Base-by-base conservation (phyloP, 2,113 vertebrate species). In the Zootoca vivipara region DNA sequence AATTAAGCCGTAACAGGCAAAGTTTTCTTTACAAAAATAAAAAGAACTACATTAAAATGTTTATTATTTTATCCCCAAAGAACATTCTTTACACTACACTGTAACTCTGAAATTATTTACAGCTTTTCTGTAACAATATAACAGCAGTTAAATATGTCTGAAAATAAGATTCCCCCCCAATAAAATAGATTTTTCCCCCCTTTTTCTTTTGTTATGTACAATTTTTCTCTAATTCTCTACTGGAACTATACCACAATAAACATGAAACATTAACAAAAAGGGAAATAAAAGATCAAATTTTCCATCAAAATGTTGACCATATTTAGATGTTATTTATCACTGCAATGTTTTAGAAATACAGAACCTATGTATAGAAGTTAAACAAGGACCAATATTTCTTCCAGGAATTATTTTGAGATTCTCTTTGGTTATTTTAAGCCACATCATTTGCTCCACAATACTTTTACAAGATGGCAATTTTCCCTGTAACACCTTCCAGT, bases 101-200 rank as follows among this genome's bases (percentile, higher is more conserved):
- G 93, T 93, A 94, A 94, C 80, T 87, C 95, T 96, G 96, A 97
- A 97, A 97, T 75, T 97, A 98, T 98, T 94, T 98, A 98, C 94
- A 97, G 94, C 96, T 96, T 94, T 97, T 96, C 95, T 96, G 95
- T 97, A 96, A 97, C 96, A 97, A 97, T 97, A 96, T 89, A 94
- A 95, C 96, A 97, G 95, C 95, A 97, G 96, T 97, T 97, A 97
- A 98, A 98, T 97, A 97, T 65, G 92, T 93, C 91, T 96, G 96
- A 97, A 97, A 97, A 98, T 97, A 97, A 97, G 94, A 88, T 95
- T 95, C 83, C 94, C 96, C 83, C 94, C 96, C 95, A 96, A 96
- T 97, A 97, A 98, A 98, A 98, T 97, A 98, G 93, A 96, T 95
- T 95, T 94, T n/a, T n/a, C n/a, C n/a, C n/a, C n/a, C n/a, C n/a